Percentiles rank a stretch among this genome's conserved stretches.
Evolutionary conservation across 2,888 invertebrate species (phyloP).

Genomic region (Nezara viridula): DNA sequence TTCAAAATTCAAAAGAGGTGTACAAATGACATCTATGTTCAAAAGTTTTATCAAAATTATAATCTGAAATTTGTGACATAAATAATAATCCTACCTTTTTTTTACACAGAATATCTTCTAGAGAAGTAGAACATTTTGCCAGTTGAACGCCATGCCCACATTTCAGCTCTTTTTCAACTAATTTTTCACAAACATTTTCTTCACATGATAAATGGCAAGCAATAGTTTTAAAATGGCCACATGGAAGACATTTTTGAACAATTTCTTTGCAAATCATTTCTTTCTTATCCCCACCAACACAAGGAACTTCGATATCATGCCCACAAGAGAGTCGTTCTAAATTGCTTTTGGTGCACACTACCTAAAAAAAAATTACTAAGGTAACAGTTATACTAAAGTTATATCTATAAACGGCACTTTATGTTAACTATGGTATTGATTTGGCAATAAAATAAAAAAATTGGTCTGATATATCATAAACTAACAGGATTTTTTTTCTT

Average conservation of each 20-base stretch:
- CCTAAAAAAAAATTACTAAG: not conserved
- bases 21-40: not conserved
- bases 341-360: constrained; percentile 5
- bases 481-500: no score
- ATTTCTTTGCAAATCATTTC: not conserved
- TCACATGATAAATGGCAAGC: not conserved
- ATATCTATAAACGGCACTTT: no score
- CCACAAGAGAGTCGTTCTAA: not conserved
- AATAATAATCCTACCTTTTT: constrained; percentile 5
- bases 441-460: no score
- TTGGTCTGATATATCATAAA: no score
- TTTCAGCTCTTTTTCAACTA: not conserved
- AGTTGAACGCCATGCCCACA: constrained; percentile 28
- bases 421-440: no score
- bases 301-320: not conserved
- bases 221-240: constrained; percentile 8
- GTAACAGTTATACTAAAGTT: no score
- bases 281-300: not conserved
- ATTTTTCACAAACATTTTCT: not conserved
- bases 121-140: not conserved
- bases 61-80: not conserved
- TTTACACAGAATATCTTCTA: constrained; percentile 4
- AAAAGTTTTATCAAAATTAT: not conserved
- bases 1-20: not conserved
- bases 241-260: constrained; percentile 9